Evolutionary conservation across 2,888 invertebrate genomes (phyloP).

Genomic region (Aethes cnicana): DNA sequence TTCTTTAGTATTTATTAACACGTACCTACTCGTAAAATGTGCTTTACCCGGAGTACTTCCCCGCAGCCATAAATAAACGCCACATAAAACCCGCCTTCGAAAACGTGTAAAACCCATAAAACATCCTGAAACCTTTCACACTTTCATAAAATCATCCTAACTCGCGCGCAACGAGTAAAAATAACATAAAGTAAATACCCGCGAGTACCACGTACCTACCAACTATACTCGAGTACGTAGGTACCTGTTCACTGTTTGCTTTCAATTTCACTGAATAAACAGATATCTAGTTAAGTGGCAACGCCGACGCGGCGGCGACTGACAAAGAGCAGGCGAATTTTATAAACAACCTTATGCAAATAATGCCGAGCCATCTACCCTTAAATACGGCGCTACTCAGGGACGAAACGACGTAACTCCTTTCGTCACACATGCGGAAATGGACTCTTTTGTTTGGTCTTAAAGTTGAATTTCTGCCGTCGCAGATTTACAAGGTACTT

Average conservation of each 20-base stretch:
- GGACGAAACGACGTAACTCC: conserved; percentile 12
- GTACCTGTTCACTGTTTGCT: conserved; percentile 27
- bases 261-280: conserved; percentile 31
- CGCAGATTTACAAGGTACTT: conserved; percentile 27
- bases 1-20: too few relatives aligned
- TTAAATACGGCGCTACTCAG: conserved; percentile 37
- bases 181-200: conserved; percentile 28
- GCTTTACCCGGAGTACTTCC: too few relatives aligned
- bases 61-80: conserved; percentile 16
- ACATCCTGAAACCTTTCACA: conserved; percentile 22
- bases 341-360: conserved; percentile 58
- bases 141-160: conserved; percentile 15
- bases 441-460: conserved; percentile 34
- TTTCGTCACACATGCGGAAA: conserved; percentile 30
- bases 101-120: conserved; percentile 20
- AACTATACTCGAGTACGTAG: conserved; percentile 17
- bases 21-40: too few relatives aligned
- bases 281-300: conserved; percentile 47
- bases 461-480: conserved; percentile 40
- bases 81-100: conserved; percentile 10
- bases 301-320: conserved; percentile 39
- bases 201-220: conserved; percentile 13
- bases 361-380: conserved; percentile 44
- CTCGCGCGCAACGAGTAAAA: conserved; percentile 13
- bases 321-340: conserved; percentile 46